Base-by-base conservation (phyloP, 2,888 invertebrate genomes). In the Apodemia duryi region DNA sequence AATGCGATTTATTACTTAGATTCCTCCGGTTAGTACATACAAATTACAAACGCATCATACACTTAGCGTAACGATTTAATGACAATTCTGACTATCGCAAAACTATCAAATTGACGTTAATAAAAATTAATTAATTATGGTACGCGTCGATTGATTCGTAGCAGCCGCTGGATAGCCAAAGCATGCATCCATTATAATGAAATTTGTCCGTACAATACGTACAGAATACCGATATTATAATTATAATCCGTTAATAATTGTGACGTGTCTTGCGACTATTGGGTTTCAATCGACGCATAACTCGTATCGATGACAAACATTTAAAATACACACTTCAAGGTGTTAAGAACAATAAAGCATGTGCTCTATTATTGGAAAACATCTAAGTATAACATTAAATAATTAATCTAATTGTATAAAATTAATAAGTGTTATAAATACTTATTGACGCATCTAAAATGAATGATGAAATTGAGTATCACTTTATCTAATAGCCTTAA, bases 31-130 rank as follows among this genome's bases (percentile, higher is more conserved):
- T 57, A 81, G 84, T 86, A 88, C 85, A 87, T 88, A 88, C 84
- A 89, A 90, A 89, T 88, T 88, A 88, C 84, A 89, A 90, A 89
- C 88, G 90, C 90, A 88, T 89, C 90, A 88, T 86, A 85, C 85
- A 89, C 82, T 88, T 90, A 89, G 87, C 89, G 82, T 87, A 87
- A 86, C 83, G 73, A 79, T 81, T 78, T 72, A 72, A 74, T 75
- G 64, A 51, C 57, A 32, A 57, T 29, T 28, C 29, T 57, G 57
- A 32, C 57, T 13, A 57, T 29, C 57, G 32, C 57, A 57, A 57
- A 57, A 57, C 57, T 57, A 57, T 57, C 28, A 57, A 57, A 57
- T 57, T 57, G 57, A 57, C 57, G 13, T 32, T 32, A 52, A 52
- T 52, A 57, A 57, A 57, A 57, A 57, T 29, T 29, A 57, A 57